Evolutionary conservation across 1,140 invertebrate genomes (phyloP), one percentile per base, ranked within the genome.

Genomic region (Wiebesia pumilae): DNA sequence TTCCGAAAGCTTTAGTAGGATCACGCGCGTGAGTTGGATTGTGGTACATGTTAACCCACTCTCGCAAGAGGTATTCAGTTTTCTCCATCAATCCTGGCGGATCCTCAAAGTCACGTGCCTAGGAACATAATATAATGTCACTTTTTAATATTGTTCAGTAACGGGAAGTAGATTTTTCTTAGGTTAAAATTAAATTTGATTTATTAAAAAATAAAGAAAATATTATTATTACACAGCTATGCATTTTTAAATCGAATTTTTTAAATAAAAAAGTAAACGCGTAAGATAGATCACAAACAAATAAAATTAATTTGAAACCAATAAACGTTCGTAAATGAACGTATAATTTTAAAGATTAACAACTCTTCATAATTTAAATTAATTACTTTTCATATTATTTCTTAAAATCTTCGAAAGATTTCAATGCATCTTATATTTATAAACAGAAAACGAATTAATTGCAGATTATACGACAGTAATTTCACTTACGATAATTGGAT

Each of bases 21-120:
- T 99, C 98, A 69, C 97, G 95, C 0, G 96, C 96, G 27, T 97
- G 95, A 27, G 95, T 95, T 3, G 97, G 96, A 38, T 96, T 96
- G 90, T 98, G 96, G 90, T 98, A 98, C 91, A 99, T 96, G 33
- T 95, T 96, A 6, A 99, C 97, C 99, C 99, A 99, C 91, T 99
- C 99, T 27, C 98, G 95, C 14, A 99, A 94, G 3, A 99, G 93
- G 88, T 95, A 98, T 91, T 99, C 98, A 0, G 98, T 99, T 92
- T 99, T 99, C 90, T 99, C 98, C 90, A 98, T 96, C 12, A 99
- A 94, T 21, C 97, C 98, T 10, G 97, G 97, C 27, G 98, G 98
- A 94, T 99, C 98, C 90, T 99, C 98, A 88, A 97, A 98, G 85
- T 99, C 98, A 81, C 97, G 95, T 38, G 97, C 96, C 95, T 98